Evolutionary conservation across 2,797 vertebrate species (phyloP).

Genomic region (Coilia nasus): DNA sequence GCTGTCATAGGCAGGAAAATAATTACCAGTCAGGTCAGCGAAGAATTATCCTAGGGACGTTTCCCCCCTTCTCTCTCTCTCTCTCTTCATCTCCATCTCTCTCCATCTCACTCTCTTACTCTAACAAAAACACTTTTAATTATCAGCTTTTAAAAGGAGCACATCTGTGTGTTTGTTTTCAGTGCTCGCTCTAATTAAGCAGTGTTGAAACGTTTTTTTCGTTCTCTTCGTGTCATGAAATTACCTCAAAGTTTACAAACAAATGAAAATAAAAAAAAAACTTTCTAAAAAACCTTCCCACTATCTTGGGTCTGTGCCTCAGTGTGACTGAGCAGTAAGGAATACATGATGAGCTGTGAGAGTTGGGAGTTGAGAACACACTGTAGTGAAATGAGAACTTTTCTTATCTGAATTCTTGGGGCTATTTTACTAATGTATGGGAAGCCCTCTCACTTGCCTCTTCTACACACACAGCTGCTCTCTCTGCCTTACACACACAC

Average conservation of each 20-base stretch:
- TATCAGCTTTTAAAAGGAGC: background rate
- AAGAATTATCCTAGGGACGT: constrained; percentile 29
- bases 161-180: constrained; percentile 11
- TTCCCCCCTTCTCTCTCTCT: background rate
- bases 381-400: background rate
- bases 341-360: background rate
- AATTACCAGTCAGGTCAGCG: constrained; percentile 34
- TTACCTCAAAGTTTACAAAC: background rate
- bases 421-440: background rate
- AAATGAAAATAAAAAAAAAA: background rate
- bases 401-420: background rate
- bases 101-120: background rate
- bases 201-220: background rate
- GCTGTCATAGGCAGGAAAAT: constrained; percentile 51
- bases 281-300: background rate
- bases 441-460: background rate
- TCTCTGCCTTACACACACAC: background rate
- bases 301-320: background rate
- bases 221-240: background rate
- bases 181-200: background rate
- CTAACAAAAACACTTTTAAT: constrained; percentile 2
- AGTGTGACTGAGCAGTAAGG: background rate
- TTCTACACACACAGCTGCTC: background rate
- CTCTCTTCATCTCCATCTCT: background rate
- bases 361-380: background rate